Percentiles rank a stretch among this genome's conserved stretches.
phyloP scores from a whole-genome alignment of 2,888 invertebrate genomes.

The Eilema caniola region DNA sequence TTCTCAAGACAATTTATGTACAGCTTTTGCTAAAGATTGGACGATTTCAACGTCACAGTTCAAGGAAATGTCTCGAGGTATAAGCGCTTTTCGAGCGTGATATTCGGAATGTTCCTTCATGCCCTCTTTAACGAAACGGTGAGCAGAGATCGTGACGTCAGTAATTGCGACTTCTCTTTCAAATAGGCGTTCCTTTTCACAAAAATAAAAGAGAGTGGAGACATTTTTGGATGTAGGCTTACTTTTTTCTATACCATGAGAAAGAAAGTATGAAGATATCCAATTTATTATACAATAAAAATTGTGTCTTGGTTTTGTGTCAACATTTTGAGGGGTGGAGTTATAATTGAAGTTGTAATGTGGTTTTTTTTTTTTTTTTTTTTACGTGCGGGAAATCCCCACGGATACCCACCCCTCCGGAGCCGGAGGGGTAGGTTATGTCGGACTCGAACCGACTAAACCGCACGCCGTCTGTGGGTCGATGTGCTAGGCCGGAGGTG shows the following conservation, averaged over 20 bases:
- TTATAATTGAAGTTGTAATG: too few relatives aligned
- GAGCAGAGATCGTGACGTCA: slow-evolving; percentile 14
- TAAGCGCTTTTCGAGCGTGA: slow-evolving; percentile 19
- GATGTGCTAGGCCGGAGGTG: too few relatives aligned
- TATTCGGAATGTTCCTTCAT: slow-evolving; percentile 17
- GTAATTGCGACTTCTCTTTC: slow-evolving; percentile 7
- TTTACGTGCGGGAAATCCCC: too few relatives aligned
- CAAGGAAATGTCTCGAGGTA: slow-evolving; percentile 16
- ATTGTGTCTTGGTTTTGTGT: too few relatives aligned
- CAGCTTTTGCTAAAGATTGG: slow-evolving; percentile 10
- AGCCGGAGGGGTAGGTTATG: too few relatives aligned
- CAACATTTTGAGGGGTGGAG: too few relatives aligned
- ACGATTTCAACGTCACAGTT: slow-evolving; percentile 10
- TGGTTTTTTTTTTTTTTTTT: too few relatives aligned
- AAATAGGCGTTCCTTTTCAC: slow-evolving; percentile 1
- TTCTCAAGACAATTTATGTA: not conserved
- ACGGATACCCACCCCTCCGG: too few relatives aligned
- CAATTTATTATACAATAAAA: too few relatives aligned
- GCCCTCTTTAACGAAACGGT: slow-evolving; percentile 18
- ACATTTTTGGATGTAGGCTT: not conserved
- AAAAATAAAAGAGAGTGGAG: not conserved
- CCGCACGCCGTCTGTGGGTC: too few relatives aligned
- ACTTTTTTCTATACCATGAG: not conserved
- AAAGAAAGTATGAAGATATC: too few relatives aligned
- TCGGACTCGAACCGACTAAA: too few relatives aligned